Evolutionary conservation across 1,140 invertebrate species (phyloP).

Genomic region (Drosophila sucinea): DNA sequence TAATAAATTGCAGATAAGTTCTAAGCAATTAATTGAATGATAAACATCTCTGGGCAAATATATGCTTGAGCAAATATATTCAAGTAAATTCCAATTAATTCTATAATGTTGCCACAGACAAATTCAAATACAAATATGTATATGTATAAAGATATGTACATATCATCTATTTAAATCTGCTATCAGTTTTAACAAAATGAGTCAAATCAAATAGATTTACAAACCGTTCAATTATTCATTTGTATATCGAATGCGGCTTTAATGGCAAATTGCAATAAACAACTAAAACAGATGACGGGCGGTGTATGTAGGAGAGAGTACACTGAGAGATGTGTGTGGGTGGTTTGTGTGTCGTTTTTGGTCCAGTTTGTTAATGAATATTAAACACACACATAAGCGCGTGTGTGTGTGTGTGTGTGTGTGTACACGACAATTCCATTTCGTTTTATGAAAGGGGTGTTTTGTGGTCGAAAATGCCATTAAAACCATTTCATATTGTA

Average conservation of each 20-base stretch:
- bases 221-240: conserved; percentile 48
- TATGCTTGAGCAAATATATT: conserved; percentile 1
- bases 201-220: conserved; percentile 53
- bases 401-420: not conserved
- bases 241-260: conserved; percentile 44
- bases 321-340: conserved; percentile 5
- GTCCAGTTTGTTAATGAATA: conserved; percentile 49
- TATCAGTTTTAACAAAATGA: conserved; percentile 54
- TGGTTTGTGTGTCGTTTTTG: conserved; percentile 42
- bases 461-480: conserved; percentile 22
- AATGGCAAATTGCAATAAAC: conserved; percentile 46
- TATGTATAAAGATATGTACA: not conserved
- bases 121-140: not conserved
- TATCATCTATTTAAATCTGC: conserved; percentile 38
- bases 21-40: conserved; percentile 2
- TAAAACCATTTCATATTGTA: conserved; percentile 42
- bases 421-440: conserved; percentile 14
- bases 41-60: conserved; percentile 2
- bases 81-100: conserved; percentile 18
- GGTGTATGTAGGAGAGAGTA: no score
- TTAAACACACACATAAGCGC: conserved; percentile 26
- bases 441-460: conserved; percentile 22
- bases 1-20: conserved; percentile 1
- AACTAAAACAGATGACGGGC: conserved; percentile 36
- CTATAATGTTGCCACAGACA: not conserved